Conservation (phyloP, 2,888 invertebrate genomes). For the Erebia epiphron region DNA sequence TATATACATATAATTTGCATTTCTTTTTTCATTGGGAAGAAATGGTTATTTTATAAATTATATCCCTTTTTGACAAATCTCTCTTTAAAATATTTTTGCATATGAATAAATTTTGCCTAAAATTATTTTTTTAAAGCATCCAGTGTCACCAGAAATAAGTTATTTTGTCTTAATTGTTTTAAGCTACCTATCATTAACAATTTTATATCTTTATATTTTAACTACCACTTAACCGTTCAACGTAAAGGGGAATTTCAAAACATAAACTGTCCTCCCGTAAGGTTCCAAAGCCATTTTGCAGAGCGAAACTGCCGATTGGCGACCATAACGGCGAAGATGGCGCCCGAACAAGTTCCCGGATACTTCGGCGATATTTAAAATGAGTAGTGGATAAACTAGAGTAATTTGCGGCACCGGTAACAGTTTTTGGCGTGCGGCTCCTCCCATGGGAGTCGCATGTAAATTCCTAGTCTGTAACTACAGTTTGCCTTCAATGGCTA, state of each 20-base stretch:
- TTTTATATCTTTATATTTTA: background rate
- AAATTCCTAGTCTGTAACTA: background rate
- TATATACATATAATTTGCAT: no score
- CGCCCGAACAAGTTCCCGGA: constrained; percentile 31
- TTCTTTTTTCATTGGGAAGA: no score
- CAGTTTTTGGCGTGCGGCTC: constrained; percentile 7
- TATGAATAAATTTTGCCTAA: no score
- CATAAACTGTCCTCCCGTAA: constrained; percentile 7
- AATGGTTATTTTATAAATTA: no score
- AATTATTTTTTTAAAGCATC: no score
- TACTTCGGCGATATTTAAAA: constrained; percentile 24
- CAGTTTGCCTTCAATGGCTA: background rate
- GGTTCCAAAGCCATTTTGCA: constrained; percentile 26
- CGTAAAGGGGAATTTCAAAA: background rate
- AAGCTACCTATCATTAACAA: background rate
- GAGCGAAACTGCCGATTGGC: constrained; percentile 33
- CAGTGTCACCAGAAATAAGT: no score
- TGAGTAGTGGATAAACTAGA: constrained; percentile 24
- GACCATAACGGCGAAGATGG: constrained; percentile 36
- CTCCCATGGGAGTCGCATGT: background rate
- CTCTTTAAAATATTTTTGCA: no score
- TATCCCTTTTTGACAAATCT: no score
- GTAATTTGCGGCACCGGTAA: constrained; percentile 15
- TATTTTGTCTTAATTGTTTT: no score
- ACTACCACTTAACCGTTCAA: background rate